Evolutionary conservation across 2,797 vertebrate species (phyloP).

Genomic region (Syngnathus rostellatus): DNA sequence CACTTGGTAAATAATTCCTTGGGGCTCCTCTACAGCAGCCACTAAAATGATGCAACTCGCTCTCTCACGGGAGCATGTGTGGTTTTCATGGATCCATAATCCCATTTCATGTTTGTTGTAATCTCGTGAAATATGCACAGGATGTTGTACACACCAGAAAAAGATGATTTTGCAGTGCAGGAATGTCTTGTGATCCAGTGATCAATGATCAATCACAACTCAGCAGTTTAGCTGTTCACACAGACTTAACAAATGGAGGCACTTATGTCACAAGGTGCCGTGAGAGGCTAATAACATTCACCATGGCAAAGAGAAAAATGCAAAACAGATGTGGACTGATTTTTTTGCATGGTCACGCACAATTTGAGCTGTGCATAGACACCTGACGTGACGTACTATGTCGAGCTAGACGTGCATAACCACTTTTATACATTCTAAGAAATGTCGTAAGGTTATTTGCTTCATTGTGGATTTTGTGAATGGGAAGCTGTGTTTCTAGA

Average conservation of each 20-base stretch:
- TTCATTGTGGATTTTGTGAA: slow-evolving; percentile 6
- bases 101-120: background rate
- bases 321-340: background rate
- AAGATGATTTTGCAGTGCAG: background rate
- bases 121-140: background rate
- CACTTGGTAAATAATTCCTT: slow-evolving; percentile 32
- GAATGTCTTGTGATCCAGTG: slow-evolving; percentile 13
- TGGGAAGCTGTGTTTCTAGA: slow-evolving; percentile 1
- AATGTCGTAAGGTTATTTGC: slow-evolving; percentile 12
- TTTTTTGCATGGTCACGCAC: background rate
- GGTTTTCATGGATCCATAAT: slow-evolving; percentile 2
- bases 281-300: slow-evolving; percentile 22
- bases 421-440: background rate
- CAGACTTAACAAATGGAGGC: slow-evolving; percentile 12
- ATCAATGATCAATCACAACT: slow-evolving; percentile 17
- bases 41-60: slow-evolving; percentile 26
- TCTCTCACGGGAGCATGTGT: slow-evolving; percentile 8
- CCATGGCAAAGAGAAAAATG: slow-evolving; percentile 7
- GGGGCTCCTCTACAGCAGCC: slow-evolving; percentile 18
- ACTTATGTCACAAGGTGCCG: slow-evolving; percentile 7
- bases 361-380: background rate
- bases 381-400: background rate
- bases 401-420: slow-evolving; percentile 3
- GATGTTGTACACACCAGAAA: slow-evolving; percentile 10
- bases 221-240: slow-evolving; percentile 21